Conservation (phyloP, 1,140 invertebrate genomes). For the Aphelinus certus region DNA sequence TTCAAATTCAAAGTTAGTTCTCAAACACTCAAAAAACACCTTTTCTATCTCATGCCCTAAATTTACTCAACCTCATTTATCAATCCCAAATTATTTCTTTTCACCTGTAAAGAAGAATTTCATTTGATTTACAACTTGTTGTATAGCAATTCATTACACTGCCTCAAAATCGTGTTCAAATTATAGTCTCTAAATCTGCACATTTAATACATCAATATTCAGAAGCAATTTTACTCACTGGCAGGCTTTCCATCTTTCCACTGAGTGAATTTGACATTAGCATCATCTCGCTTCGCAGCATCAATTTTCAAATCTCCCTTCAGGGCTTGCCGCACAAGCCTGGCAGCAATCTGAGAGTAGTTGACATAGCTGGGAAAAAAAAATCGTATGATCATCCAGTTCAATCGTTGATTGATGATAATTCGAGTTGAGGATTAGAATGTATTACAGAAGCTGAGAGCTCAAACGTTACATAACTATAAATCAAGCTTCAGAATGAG, state of each 20-base stretch:
- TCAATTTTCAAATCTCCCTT: conserved; percentile 78
- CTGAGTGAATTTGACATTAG: conserved; percentile 80
- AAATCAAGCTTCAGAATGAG: conserved; percentile 23
- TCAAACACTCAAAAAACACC: not conserved
- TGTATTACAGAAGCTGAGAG: too few relatives aligned
- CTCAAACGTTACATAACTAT: conserved; percentile 17
- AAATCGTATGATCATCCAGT: too few relatives aligned
- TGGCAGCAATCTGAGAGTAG: conserved; percentile 90
- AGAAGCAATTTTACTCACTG: conserved; percentile 71
- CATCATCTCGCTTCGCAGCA: conserved; percentile 79
- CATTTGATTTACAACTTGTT: conserved; percentile 7
- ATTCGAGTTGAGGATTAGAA: too few relatives aligned
- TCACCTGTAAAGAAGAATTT: conserved; percentile 51
- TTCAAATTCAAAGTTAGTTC: not conserved
- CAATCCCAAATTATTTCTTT: conserved; percentile 42
- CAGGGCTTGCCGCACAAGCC: conserved; percentile 78
- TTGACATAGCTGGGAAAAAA: conserved; percentile 83
- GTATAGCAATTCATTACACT: conserved; percentile 16
- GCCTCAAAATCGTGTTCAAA: not conserved
- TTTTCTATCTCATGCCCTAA: not conserved
- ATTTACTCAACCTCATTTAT: conserved; percentile 46
- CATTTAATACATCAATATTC: conserved; percentile 21
- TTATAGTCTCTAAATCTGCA: not conserved
- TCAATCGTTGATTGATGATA: too few relatives aligned
- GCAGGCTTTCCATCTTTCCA: conserved; percentile 87